Evolutionary conservation across 2,888 invertebrate genomes (phyloP).

Genomic region (Sphecodes monilicornis): DNA sequence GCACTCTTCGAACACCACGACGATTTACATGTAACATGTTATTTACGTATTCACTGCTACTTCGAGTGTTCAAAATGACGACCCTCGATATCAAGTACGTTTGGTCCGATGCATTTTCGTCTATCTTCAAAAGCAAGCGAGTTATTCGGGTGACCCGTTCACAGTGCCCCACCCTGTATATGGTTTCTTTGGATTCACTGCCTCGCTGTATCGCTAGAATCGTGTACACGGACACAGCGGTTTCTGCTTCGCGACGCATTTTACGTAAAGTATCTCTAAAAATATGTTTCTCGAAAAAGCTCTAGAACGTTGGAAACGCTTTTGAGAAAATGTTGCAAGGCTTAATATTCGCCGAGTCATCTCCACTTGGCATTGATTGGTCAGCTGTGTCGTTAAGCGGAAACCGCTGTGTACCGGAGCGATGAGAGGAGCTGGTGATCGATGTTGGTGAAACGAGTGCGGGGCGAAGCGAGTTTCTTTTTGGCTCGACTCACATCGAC

Average conservation of each 20-base stretch:
- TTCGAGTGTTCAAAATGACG: no score
- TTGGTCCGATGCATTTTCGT: no score
- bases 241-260: neutral
- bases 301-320: neutral
- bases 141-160: no score
- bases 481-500: constrained; percentile 91
- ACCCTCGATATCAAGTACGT: no score
- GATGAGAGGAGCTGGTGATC: neutral
- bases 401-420: neutral
- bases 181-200: neutral
- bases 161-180: no score
- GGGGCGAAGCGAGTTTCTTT: neutral
- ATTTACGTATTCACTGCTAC: no score
- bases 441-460: constrained; percentile 22
- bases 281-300: neutral
- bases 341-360: neutral
- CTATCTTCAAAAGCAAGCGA: no score
- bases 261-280: neutral
- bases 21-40: no score
- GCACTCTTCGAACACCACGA: no score
- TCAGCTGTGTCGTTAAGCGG: neutral
- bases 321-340: neutral
- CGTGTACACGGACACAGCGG: neutral
- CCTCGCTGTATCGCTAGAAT: neutral
- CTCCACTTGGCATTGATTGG: neutral